Evolutionary conservation across 2,888 invertebrate species (phyloP), one percentile per base, ranked within the genome.

Genomic region (Tetragonula carbonaria): DNA sequence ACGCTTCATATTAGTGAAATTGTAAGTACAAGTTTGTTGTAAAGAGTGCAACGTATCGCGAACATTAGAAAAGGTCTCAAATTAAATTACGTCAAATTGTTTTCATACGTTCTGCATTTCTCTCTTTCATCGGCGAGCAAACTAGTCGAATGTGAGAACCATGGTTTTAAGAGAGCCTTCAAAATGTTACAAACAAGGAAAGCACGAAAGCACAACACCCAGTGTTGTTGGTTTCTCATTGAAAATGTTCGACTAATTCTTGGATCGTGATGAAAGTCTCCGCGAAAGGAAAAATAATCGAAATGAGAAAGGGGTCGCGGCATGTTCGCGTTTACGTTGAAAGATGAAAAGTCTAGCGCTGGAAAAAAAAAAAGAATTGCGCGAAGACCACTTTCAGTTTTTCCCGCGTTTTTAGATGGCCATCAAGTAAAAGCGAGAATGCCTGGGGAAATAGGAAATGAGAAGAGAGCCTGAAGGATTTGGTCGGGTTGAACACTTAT

Each of bases 401-500:
- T n/a, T n/a, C n/a, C n/a, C n/a, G n/a, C n/a, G n/a, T n/a, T n/a
- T n/a, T n/a, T n/a, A n/a, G n/a, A n/a, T n/a, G n/a, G n/a, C n/a
- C n/a, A n/a, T n/a, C n/a, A n/a, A n/a, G n/a, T n/a, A n/a, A n/a
- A n/a, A n/a, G n/a, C n/a, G n/a, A n/a, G n/a, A n/a, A n/a, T n/a
- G n/a, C n/a, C n/a, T n/a, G n/a, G n/a, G n/a, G n/a, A n/a, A n/a
- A n/a, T n/a, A n/a, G n/a, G n/a, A n/a, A n/a, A n/a, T n/a, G n/a
- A n/a, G n/a, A n/a, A n/a, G n/a, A n/a, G n/a, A n/a, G n/a, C n/a
- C n/a, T n/a, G n/a, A n/a, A 86, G 86, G 76, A 85, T 86, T 78
- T 78, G 81, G 85, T 81, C 65, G 85, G 75, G 74, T 45, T 78
- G 78, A 75, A 80, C 78, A 86, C 86, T 86, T 33, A 33, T 33